These are phyloP conservation scores for Orthonychiurus folsomi DNA, from an alignment of 2,888 invertebrate species.

Conservation along the genomic window DNA sequence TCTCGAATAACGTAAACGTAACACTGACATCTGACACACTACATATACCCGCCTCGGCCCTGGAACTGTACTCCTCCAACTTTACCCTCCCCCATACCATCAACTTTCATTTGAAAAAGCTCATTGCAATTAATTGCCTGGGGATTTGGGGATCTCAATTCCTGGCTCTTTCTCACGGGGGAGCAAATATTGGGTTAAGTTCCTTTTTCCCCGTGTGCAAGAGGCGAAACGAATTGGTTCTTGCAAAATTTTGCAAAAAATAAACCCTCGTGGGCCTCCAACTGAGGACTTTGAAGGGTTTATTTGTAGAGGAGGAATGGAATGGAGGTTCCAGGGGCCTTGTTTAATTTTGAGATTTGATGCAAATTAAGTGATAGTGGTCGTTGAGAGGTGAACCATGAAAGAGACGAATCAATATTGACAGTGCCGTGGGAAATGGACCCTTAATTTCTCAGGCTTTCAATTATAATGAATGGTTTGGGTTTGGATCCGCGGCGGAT, in stretches of 20 bases:
- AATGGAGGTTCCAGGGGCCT: no score
- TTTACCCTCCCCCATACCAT: slow-evolving; percentile 16
- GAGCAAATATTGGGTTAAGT: no score
- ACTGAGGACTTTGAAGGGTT: no score
- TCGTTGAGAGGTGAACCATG: slow-evolving; percentile 9
- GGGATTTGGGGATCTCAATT: not conserved
- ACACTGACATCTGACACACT: no score
- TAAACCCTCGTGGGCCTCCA: no score
- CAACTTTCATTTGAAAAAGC: slow-evolving; percentile 13
- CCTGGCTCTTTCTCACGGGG: slow-evolving; percentile 3
- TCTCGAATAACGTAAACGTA: no score
- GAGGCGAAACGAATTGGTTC: no score
- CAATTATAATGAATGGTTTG: not conserved
- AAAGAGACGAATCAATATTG: slow-evolving; percentile 9
- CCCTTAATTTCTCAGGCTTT: not conserved
- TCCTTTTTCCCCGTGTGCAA: no score
- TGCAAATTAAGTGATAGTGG: no score
- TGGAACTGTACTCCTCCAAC: not conserved
- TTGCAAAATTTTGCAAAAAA: no score
- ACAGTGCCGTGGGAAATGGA: not conserved
- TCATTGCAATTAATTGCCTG: slow-evolving; percentile 2
- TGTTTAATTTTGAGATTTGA: no score
- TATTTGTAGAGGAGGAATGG: no score
- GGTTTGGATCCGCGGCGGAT: not conserved
- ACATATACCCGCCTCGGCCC: not conserved